Evolutionary conservation across 1,140 invertebrate species (phyloP).

Genomic region (Zaprionus gabonicus): DNA sequence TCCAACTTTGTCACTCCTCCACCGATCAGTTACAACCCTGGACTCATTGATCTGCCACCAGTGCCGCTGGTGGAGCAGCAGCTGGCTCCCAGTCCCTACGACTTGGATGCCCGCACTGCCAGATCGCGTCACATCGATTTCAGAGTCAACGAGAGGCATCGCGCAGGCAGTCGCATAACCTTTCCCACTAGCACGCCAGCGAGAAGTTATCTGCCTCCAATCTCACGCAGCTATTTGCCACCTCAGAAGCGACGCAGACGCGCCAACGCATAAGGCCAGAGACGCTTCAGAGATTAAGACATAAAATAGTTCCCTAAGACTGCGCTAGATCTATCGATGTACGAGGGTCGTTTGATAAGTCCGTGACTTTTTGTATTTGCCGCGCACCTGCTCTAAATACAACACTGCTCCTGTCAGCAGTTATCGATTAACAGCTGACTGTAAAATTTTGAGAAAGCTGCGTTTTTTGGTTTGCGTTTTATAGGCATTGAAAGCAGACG

Average conservation of each 20-base stretch:
- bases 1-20: conserved; percentile 48
- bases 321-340: conserved; percentile 32
- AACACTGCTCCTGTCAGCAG: too few species aligned
- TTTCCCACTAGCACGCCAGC: conserved; percentile 47
- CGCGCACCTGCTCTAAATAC: too few species aligned
- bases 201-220: conserved; percentile 22
- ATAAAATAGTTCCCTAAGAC: conserved; percentile 69
- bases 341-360: too few species aligned
- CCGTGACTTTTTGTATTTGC: too few species aligned
- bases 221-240: conserved; percentile 31
- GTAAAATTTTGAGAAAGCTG: too few species aligned
- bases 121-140: conserved; percentile 50
- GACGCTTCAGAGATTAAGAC: conserved; percentile 51
- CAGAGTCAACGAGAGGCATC: conserved; percentile 55
- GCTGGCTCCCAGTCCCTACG: conserved; percentile 30
- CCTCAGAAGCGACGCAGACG: conserved; percentile 44
- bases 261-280: conserved; percentile 15
- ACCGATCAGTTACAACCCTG: conserved; percentile 42
- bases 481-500: too few species aligned
- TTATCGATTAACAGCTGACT: too few species aligned
- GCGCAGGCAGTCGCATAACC: conserved; percentile 53
- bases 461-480: too few species aligned
- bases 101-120: conserved; percentile 52
- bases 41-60: conserved; percentile 49
- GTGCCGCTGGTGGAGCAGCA: conserved; percentile 61